A percentile compares a stretch with the other conserved stretches of the same genome.
phyloP scores from a whole-genome alignment of 2,113 vertebrate genomes.

The Ibidorhyncha struthersii region DNA sequence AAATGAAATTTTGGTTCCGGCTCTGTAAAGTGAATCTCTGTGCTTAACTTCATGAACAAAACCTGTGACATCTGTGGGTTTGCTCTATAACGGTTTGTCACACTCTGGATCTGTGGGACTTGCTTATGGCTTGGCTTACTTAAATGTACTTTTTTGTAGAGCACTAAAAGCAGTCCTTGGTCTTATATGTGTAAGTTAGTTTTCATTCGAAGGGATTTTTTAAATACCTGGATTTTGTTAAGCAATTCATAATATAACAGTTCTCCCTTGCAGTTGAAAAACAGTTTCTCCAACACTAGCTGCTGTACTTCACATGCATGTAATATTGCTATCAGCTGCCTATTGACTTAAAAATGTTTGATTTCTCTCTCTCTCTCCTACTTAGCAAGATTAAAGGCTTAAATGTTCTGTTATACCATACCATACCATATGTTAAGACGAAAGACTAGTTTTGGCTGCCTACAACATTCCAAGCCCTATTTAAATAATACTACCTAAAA shows the following conservation, averaged over 20 bases:
- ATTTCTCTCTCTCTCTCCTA: slow-evolving; percentile 39
- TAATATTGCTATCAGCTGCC: slow-evolving; percentile 37
- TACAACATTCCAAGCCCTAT: slow-evolving; percentile 47
- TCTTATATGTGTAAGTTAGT: background rate
- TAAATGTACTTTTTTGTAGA: background rate
- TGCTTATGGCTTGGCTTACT: background rate
- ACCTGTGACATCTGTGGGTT: background rate
- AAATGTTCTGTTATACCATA: slow-evolving; percentile 31
- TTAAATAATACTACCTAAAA: slow-evolving; percentile 52
- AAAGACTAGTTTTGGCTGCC: slow-evolving; percentile 48
- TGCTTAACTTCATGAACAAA: background rate
- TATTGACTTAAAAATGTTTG: slow-evolving; percentile 53
- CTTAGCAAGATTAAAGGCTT: slow-evolving; percentile 61
- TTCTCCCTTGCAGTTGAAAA: slow-evolving; percentile 33
- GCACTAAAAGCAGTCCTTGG: background rate
- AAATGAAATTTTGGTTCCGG: slow-evolving; percentile 15
- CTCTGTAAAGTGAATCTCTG: background rate
- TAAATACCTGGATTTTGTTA: slow-evolving; percentile 51
- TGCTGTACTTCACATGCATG: slow-evolving; percentile 30
- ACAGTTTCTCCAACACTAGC: slow-evolving; percentile 6
- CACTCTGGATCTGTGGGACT: background rate
- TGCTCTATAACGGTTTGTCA: background rate
- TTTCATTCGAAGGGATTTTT: slow-evolving; percentile 40
- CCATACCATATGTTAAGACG: slow-evolving; percentile 28
- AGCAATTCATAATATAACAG: slow-evolving; percentile 20